These are phyloP conservation scores for Acleris holmiana DNA, from an alignment of 2,888 invertebrate species.

Conservation along the genomic window DNA sequence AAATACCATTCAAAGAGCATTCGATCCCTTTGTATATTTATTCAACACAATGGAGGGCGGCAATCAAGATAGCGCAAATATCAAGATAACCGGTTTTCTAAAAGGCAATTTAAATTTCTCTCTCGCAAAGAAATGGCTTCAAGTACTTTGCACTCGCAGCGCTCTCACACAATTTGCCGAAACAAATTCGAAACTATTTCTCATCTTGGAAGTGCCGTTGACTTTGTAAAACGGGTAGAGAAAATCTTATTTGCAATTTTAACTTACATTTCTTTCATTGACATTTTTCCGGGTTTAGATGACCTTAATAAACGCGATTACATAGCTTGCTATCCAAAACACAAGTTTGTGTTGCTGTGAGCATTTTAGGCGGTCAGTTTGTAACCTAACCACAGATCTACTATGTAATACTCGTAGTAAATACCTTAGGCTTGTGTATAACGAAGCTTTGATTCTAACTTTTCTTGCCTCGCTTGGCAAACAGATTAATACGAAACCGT, in stretches of 20 bases:
- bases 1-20: too few relatives aligned
- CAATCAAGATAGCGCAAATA: not conserved
- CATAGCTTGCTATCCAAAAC: not conserved
- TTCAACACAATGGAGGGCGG: too few relatives aligned
- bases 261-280: constrained; percentile 20
- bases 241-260: constrained; percentile 26
- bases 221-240: not conserved
- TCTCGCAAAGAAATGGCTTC: constrained; percentile 4
- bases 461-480: too few relatives aligned
- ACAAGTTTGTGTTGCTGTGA: not conserved
- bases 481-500: too few relatives aligned
- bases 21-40: too few relatives aligned
- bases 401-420: too few relatives aligned
- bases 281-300: not conserved
- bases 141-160: constrained; percentile 9
- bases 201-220: constrained; percentile 1
- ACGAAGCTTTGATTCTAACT: too few relatives aligned
- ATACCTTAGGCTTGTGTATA: too few relatives aligned
- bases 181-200: constrained; percentile 23
- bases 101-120: constrained; percentile 16
- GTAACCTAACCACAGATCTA: too few relatives aligned
- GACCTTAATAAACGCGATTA: constrained; percentile 21
- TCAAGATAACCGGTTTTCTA: not conserved
- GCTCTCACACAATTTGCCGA: constrained; percentile 17
- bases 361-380: not conserved